Conservation (phyloP, 2,797 vertebrate species). For the Nannoperca obscura region DNA sequence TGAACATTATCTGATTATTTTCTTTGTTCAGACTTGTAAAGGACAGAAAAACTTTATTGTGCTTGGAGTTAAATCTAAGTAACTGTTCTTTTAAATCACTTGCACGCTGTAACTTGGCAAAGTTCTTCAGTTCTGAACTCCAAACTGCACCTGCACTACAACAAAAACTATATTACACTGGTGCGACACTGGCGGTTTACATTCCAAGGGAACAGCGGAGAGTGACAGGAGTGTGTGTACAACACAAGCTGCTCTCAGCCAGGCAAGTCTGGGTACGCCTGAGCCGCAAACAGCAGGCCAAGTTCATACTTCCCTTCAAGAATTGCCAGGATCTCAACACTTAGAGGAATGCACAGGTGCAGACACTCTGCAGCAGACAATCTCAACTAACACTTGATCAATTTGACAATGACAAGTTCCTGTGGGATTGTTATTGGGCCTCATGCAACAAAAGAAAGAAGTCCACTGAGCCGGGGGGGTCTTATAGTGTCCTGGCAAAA, state of each 20-base stretch:
- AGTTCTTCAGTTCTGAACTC: slow-evolving; percentile 17
- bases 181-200: slow-evolving; percentile 66
- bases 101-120: slow-evolving; percentile 50
- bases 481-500: slow-evolving; percentile 27
- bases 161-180: slow-evolving; percentile 36
- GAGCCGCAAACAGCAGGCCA: slow-evolving; percentile 67
- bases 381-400: slow-evolving; percentile 68
- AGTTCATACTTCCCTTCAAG: slow-evolving; percentile 68
- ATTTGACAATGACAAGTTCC: slow-evolving; percentile 64
- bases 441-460: slow-evolving; percentile 59
- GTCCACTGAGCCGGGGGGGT: slow-evolving; percentile 31
- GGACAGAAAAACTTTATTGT: slow-evolving; percentile 71
- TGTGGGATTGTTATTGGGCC: slow-evolving; percentile 51
- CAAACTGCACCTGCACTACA: slow-evolving; percentile 65
- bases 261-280: slow-evolving; percentile 77
- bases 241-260: slow-evolving; percentile 65
- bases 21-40: slow-evolving; percentile 83
- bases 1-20: slow-evolving; percentile 90
- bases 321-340: slow-evolving; percentile 55
- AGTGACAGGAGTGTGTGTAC: slow-evolving; percentile 74
- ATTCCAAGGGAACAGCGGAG: slow-evolving; percentile 69
- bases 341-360: slow-evolving; percentile 81
- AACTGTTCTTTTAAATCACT: slow-evolving; percentile 22
- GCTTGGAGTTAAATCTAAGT: slow-evolving; percentile 6
- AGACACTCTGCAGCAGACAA: slow-evolving; percentile 70